Percentiles rank a stretch among this genome's conserved stretches.
These are phyloP conservation scores for Ciconia boyciana DNA, from an alignment of 2,113 vertebrate species.

Conservation along the genomic window DNA sequence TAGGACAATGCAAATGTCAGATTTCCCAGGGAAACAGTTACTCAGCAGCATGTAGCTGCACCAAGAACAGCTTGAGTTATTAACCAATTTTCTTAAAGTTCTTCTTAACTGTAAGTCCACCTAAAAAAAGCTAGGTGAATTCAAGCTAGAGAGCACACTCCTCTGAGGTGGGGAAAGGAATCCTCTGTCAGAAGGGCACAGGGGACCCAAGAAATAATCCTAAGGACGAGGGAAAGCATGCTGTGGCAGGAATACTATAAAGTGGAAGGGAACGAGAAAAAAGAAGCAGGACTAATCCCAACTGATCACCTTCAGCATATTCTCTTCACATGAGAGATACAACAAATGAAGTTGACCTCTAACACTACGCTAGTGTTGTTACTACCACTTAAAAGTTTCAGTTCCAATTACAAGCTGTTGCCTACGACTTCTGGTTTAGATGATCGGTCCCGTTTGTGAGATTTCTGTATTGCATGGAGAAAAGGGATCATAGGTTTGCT, in stretches of 20 bases:
- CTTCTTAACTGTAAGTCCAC: background rate
- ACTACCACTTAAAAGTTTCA: background rate
- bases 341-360: background rate
- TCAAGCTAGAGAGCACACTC: background rate
- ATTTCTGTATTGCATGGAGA: background rate
- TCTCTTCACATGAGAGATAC: fast-evolving
- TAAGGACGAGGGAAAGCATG: background rate
- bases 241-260: background rate
- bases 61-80: background rate
- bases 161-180: background rate
- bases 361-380: fast-evolving
- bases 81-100: background rate
- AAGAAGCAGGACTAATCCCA: background rate
- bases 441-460: background rate
- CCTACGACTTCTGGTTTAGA: background rate
- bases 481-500: background rate
- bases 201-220: background rate
- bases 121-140: background rate
- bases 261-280: background rate
- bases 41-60: background rate
- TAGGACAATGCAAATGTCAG: background rate
- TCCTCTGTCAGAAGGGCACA: background rate
- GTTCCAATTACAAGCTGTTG: background rate
- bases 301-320: background rate
- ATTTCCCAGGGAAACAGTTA: background rate